Evolutionary conservation across 2,113 vertebrate species (phyloP).

Genomic region (Cathartes aura): DNA sequence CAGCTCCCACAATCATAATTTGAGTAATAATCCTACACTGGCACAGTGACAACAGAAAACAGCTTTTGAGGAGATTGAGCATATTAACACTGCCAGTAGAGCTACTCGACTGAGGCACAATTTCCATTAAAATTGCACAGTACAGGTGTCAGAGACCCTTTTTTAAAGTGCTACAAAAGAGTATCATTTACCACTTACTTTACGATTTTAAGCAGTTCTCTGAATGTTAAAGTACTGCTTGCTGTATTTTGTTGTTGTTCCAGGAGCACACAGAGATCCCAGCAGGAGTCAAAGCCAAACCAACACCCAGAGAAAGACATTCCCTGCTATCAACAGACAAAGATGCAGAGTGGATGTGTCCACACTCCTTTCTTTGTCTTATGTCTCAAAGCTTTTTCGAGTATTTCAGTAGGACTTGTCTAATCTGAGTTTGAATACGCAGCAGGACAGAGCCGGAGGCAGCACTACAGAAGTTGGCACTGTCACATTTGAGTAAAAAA

Average conservation of each 20-base stretch:
- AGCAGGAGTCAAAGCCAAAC: slow-evolving; percentile 17
- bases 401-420: not conserved
- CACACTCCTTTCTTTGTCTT: not conserved
- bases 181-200: not conserved
- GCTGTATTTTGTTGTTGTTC: not conserved
- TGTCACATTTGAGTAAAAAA: not conserved
- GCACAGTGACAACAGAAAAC: not conserved
- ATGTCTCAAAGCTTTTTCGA: not conserved
- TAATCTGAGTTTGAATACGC: not conserved
- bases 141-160: not conserved
- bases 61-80: not conserved
- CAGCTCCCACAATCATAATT: not conserved
- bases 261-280: not conserved
- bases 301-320: not conserved
- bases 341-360: not conserved
- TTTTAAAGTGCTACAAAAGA: not conserved
- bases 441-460: not conserved
- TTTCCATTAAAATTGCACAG: not conserved
- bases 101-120: not conserved
- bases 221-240: not conserved
- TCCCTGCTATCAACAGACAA: not conserved
- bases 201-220: not conserved
- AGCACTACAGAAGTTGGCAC: not conserved
- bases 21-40: not conserved
- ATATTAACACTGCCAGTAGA: not conserved